phyloP scores from a whole-genome alignment of 2,113 vertebrate species.

The Peucedramus taeniatus region DNA sequence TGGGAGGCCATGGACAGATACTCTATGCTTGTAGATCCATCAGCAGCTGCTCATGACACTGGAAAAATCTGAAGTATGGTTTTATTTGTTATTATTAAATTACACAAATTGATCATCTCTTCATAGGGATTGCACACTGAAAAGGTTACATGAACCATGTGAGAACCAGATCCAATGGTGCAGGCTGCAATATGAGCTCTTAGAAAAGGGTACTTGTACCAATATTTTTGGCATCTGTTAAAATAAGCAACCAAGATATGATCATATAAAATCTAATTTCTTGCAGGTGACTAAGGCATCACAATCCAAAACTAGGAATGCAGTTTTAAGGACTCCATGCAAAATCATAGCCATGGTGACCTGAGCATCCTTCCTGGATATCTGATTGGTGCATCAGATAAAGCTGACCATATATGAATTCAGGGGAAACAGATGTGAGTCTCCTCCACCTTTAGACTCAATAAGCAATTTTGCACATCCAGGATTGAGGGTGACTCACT shows the following conservation, averaged over 20 bases:
- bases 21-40: not conserved
- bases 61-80: not conserved
- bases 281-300: not conserved
- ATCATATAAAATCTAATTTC: not conserved
- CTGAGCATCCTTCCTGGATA: not conserved
- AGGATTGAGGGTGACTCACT: not conserved
- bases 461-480: not conserved
- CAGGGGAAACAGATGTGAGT: not conserved
- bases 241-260: not conserved
- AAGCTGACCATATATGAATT: not conserved
- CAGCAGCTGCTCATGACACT: not conserved
- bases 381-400: not conserved
- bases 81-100: conserved; percentile 20
- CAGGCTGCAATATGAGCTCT: not conserved
- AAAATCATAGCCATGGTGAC: not conserved
- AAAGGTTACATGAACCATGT: not conserved
- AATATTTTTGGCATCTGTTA: not conserved
- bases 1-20: not conserved
- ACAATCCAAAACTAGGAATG: not conserved
- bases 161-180: not conserved
- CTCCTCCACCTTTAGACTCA: not conserved
- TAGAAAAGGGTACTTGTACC: not conserved
- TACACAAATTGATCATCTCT: not conserved
- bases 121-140: not conserved
- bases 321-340: not conserved